Evolutionary conservation across 2,797 vertebrate species (phyloP).

Genomic region (Cetoscarus ocellatus): DNA sequence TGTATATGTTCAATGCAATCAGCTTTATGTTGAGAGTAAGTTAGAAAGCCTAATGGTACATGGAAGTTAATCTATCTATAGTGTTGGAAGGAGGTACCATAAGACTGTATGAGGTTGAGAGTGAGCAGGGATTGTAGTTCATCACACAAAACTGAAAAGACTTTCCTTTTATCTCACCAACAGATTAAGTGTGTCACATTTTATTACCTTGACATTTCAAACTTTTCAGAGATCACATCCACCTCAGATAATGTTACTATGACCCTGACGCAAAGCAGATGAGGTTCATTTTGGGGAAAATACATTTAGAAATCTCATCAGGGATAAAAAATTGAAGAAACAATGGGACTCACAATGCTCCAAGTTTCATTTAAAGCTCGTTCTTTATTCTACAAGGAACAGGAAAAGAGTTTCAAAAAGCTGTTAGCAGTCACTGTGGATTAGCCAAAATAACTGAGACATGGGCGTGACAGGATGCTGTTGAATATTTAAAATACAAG

Average conservation of each 20-base stretch:
- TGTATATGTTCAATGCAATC: neutral
- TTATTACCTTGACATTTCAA: neutral
- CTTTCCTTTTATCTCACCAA: neutral
- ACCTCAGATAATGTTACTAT: neutral
- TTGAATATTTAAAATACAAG: neutral
- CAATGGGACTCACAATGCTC: neutral
- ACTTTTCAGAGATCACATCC: neutral
- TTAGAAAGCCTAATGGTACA: slow-evolving; percentile 19
- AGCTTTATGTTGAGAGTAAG: slow-evolving; percentile 15
- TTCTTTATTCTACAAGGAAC: neutral
- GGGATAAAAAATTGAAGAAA: neutral
- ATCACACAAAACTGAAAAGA: neutral
- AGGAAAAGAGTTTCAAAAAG: neutral
- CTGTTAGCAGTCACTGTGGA: neutral
- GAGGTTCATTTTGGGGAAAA: neutral
- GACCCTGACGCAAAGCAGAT: neutral
- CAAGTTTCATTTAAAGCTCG: neutral
- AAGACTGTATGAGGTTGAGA: neutral
- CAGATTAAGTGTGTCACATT: slow-evolving; percentile 5
- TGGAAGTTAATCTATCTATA: slow-evolving; percentile 31
- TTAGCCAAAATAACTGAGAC: neutral
- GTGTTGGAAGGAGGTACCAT: slow-evolving; percentile 9
- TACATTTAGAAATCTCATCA: slow-evolving; percentile 4
- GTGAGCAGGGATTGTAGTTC: neutral
- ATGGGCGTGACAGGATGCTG: neutral